These are phyloP conservation scores for Shargacucullia verbasci DNA, from an alignment of 2,888 invertebrate genomes.

Conservation along the genomic window DNA sequence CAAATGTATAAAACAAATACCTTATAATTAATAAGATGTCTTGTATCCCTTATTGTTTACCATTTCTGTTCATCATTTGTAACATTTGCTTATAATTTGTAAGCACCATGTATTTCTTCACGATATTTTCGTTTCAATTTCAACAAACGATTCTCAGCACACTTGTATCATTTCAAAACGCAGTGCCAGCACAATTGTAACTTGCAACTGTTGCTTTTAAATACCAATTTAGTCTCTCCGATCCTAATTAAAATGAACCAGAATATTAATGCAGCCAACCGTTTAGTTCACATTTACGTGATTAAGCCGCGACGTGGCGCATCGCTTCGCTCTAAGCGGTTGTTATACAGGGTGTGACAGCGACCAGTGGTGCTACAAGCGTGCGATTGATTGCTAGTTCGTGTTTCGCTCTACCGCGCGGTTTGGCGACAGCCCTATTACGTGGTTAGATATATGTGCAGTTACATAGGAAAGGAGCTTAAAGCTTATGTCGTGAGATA, in stretches of 20 bases:
- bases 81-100: slow-evolving; percentile 1
- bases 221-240: neutral
- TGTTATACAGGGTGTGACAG: slow-evolving; percentile 10
- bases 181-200: slow-evolving; percentile 9
- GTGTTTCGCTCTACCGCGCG: slow-evolving; percentile 23
- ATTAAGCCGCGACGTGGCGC: slow-evolving; percentile 9
- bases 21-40: neutral
- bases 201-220: slow-evolving; percentile 26
- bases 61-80: neutral
- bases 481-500: slow-evolving; percentile 28
- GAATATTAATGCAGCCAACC: neutral
- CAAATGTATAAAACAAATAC: neutral
- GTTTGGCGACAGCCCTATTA: slow-evolving; percentile 28
- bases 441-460: slow-evolving; percentile 2
- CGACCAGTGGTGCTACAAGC: slow-evolving; percentile 27
- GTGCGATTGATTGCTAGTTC: slow-evolving; percentile 44
- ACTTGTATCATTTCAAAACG: slow-evolving; percentile 14
- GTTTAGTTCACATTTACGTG: slow-evolving; percentile 14
- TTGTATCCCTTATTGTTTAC: neutral
- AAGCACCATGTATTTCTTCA: slow-evolving; percentile 10
- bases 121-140: slow-evolving; percentile 2
- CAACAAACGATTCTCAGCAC: slow-evolving; percentile 7
- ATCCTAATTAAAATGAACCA: slow-evolving; percentile 1
- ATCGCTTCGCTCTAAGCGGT: slow-evolving; percentile 6
- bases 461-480: slow-evolving; percentile 20